These are phyloP conservation scores for Pseudochaenichthys georgianus DNA, from an alignment of 2,797 vertebrate species.

Conservation along the genomic window DNA sequence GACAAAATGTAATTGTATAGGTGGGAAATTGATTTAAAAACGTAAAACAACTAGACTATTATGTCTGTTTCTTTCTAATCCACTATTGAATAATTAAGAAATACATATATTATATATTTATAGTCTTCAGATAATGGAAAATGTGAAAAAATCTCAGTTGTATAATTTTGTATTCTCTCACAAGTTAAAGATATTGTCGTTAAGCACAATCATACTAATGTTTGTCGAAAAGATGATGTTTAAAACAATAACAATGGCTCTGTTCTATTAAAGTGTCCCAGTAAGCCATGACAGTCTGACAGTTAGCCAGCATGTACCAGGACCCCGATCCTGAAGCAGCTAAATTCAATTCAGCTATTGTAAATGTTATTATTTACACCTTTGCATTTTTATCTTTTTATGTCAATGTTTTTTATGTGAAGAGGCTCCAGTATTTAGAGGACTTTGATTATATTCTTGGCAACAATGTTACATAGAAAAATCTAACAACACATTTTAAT, in stretches of 20 bases:
- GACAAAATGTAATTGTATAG: neutral
- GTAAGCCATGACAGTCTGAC: neutral
- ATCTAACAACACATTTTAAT: neutral
- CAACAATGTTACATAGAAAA: neutral
- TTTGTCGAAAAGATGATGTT: neutral
- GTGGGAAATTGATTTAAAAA: neutral
- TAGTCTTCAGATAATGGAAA: too few relatives aligned
- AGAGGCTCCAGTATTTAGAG: neutral
- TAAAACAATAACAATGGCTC: neutral
- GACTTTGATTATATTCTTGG: neutral
- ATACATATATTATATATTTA: neutral
- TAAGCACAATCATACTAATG: neutral
- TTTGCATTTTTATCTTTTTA: neutral
- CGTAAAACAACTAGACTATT: neutral
- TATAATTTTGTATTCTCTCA: neutral
- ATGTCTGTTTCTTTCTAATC: neutral
- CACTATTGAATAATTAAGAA: neutral
- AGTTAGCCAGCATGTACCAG: neutral
- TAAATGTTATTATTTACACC: neutral
- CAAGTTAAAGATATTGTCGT: neutral
- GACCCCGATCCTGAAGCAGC: conserved; percentile 10
- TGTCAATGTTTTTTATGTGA: neutral
- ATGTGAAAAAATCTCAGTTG: neutral
- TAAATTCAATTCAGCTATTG: neutral
- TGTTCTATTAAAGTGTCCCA: neutral